Percentiles rank a stretch among this genome's conserved stretches.
Conservation (phyloP, 2,113 vertebrate genomes). For the Solea senegalensis region DNA sequence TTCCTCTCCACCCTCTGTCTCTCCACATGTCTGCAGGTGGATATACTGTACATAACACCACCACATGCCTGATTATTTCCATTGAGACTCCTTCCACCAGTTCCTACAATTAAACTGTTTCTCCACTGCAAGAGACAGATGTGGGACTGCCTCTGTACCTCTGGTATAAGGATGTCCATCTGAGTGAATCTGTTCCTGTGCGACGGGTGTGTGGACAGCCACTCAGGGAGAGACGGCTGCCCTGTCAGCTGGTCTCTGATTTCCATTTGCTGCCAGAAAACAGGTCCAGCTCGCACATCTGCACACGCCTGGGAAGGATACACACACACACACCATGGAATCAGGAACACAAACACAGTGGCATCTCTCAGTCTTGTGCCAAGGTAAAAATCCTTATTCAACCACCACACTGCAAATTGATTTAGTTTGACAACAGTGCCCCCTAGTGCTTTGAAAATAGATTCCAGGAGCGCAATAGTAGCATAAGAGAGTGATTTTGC, state of each 20-base stretch:
- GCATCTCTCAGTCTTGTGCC: constrained; percentile 8
- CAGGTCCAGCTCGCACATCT: constrained; percentile 90
- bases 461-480: neutral
- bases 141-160: constrained; percentile 80
- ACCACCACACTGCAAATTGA: neutral
- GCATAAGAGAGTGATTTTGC: neutral
- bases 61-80: constrained; percentile 63
- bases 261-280: constrained; percentile 97
- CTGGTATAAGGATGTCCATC: constrained; percentile 88
- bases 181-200: constrained; percentile 87
- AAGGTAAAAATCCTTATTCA: constrained; percentile 1
- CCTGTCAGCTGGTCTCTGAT: constrained; percentile 79
- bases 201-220: constrained; percentile 96
- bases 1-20: constrained; percentile 30
- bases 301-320: constrained; percentile 86
- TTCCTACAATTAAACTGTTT: constrained; percentile 42
- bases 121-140: constrained; percentile 29
- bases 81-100: constrained; percentile 43
- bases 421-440: constrained; percentile 65
- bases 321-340: constrained; percentile 3
- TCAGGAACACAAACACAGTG: constrained; percentile 13
- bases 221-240: constrained; percentile 84
- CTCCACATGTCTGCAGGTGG: constrained; percentile 48
- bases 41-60: constrained; percentile 49
- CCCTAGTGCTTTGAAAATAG: constrained; percentile 43